phyloP scores from a whole-genome alignment of 2,797 vertebrate species.

The Petrocephalus sullivani region DNA sequence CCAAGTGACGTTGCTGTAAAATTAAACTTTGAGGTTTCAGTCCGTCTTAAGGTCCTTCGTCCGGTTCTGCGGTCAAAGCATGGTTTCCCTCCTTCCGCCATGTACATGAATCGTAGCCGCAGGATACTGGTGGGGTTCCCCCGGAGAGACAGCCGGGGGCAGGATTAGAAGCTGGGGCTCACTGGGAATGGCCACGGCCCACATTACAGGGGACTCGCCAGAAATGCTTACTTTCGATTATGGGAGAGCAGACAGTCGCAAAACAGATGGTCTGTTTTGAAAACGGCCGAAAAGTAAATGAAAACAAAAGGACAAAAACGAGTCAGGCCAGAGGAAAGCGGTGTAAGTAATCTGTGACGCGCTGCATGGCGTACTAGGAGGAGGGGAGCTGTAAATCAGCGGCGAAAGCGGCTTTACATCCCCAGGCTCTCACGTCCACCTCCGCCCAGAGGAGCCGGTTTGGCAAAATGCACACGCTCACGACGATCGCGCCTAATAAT shows the following conservation, averaged over 20 bases:
- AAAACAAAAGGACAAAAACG: background rate
- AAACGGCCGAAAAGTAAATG: background rate
- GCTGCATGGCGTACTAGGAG: too few species aligned
- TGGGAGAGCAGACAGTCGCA: background rate
- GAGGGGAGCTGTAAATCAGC: background rate
- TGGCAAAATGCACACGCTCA: background rate
- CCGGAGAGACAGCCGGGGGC: background rate
- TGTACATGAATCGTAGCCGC: background rate
- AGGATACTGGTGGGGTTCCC: background rate
- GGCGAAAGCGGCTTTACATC: constrained; percentile 27
- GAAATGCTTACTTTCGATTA: background rate
- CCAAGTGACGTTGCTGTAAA: background rate
- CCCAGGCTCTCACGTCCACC: constrained; percentile 34
- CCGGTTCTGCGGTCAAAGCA: background rate
- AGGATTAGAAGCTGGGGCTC: background rate
- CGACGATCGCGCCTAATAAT: background rate
- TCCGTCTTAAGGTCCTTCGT: background rate
- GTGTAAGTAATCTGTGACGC: background rate
- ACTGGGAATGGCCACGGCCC: background rate
- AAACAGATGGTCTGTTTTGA: background rate
- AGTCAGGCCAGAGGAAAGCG: background rate
- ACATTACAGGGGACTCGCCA: background rate
- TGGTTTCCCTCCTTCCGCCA: background rate
- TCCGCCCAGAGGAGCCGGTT: background rate
- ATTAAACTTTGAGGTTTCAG: background rate